These are phyloP conservation scores for Gymnarchus niloticus DNA, from an alignment of 2,113 vertebrate genomes.

Conservation along the genomic window DNA sequence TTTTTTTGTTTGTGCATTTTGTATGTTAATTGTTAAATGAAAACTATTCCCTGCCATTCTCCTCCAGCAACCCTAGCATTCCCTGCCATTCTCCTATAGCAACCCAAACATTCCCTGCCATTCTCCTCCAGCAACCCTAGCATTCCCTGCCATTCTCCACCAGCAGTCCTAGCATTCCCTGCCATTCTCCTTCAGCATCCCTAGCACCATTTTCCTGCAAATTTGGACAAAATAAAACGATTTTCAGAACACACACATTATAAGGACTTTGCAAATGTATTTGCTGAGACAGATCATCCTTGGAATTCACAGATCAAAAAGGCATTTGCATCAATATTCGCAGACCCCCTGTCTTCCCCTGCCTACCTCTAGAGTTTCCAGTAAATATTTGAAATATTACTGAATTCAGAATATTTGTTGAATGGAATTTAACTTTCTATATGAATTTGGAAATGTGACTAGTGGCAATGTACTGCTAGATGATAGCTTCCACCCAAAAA, in stretches of 20 bases:
- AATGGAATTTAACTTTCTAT: neutral
- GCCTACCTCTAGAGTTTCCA: neutral
- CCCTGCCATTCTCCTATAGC: no score
- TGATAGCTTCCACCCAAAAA: neutral
- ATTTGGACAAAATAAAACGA: no score
- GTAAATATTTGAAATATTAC: neutral
- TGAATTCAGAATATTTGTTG: neutral
- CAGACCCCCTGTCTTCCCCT: neutral
- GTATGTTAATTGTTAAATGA: no score
- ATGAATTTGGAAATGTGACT: neutral
- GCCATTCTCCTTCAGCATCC: no score
- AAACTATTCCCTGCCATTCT: no score
- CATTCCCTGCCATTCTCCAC: no score
- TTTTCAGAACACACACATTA: neutral
- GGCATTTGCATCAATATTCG: neutral
- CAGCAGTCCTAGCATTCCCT: no score
- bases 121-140: no score
- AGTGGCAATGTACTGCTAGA: neutral
- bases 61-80: no score
- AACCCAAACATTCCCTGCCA: no score
- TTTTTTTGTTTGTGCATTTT: no score
- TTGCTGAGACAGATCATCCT: slow-evolving; percentile 35
- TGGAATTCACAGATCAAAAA: slow-evolving; percentile 11
- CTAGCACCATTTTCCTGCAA: no score
- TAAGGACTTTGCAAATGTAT: slow-evolving; percentile 22